A percentile compares a stretch with the other conserved stretches of the same genome.
Conservation (phyloP, 1,140 invertebrate genomes). For the Solenopsis invicta region DNA sequence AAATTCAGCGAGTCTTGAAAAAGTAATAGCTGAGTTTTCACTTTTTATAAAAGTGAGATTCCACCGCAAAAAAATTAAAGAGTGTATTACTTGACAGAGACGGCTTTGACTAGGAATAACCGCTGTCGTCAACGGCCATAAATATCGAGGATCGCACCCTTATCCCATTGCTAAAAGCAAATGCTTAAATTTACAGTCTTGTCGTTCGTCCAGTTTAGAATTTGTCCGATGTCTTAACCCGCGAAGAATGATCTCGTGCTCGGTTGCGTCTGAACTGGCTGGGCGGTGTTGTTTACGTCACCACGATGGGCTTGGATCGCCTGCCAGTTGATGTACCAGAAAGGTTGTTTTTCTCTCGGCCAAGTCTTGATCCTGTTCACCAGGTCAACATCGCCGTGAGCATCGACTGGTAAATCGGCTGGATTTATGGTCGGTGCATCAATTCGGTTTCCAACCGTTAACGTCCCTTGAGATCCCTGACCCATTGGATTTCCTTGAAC, state of each 20-base stretch:
- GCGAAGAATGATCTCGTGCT: slow-evolving; percentile 37
- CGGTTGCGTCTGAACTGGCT: neutral
- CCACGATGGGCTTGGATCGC: slow-evolving; percentile 84
- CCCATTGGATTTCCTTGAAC: neutral
- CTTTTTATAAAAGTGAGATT: no score
- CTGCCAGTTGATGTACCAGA: slow-evolving; percentile 88
- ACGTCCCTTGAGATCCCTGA: neutral
- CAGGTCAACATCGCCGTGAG: slow-evolving; percentile 85
- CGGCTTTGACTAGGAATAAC: slow-evolving; percentile 51
- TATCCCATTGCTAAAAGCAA: neutral
- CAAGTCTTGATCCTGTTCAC: slow-evolving; percentile 86
- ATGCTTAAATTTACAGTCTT: slow-evolving; percentile 58
- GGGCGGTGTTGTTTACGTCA: slow-evolving; percentile 11
- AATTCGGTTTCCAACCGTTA: slow-evolving; percentile 23
- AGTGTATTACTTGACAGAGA: neutral
- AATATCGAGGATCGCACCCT: slow-evolving; percentile 4
- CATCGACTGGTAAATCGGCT: slow-evolving; percentile 85
- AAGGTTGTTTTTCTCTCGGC: slow-evolving; percentile 88
- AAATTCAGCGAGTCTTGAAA: no score
- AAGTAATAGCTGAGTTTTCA: no score
- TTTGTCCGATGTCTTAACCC: slow-evolving; percentile 1
- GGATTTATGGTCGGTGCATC: slow-evolving; percentile 46
- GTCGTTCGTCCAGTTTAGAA: slow-evolving; percentile 5
- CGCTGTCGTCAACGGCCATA: slow-evolving; percentile 19
- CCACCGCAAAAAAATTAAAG: no score